A percentile compares a stretch with the other conserved stretches of the same genome.
Conservation (phyloP, 2,888 invertebrate species). For the Arenicola marina region DNA sequence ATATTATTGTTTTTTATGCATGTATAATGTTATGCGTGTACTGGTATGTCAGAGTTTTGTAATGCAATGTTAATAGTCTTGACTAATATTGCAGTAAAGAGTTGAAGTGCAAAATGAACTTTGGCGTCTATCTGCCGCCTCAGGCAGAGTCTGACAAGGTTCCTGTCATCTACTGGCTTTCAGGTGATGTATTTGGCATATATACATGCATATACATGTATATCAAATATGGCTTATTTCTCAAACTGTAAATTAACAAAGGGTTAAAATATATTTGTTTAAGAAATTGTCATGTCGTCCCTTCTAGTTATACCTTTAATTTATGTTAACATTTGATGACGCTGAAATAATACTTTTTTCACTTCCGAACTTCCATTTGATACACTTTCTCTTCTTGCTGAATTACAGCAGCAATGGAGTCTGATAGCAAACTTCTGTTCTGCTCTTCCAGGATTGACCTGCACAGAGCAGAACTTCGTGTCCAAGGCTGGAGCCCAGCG, state of each 20-base stretch:
- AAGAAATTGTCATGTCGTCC: too few relatives aligned
- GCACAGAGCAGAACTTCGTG: conserved; percentile 94
- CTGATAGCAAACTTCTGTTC: neutral
- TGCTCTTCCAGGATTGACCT: conserved; percentile 81
- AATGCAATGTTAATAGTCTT: too few relatives aligned
- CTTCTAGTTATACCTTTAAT: too few relatives aligned
- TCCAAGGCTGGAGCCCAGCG: conserved; percentile 93
- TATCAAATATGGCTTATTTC: too few relatives aligned
- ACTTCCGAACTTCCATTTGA: too few relatives aligned
- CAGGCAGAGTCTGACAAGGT: conserved; percentile 66
- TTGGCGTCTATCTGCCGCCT: conserved; percentile 87
- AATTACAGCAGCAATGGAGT: neutral
- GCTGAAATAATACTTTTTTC: too few relatives aligned
- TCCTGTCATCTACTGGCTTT: conserved; percentile 88
- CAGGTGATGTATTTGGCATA: conserved; percentile 59
- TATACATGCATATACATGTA: neutral
- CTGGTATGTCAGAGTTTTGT: too few relatives aligned
- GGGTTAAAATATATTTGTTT: neutral
- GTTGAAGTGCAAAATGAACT: conserved; percentile 88
- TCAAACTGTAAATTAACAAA: neutral
- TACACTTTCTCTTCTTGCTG: neutral
- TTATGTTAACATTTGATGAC: too few relatives aligned
- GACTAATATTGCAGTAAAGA: conserved; percentile 68
- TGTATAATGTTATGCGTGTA: too few relatives aligned
- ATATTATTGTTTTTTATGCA: too few relatives aligned